Base-by-base conservation (phyloP, 2,888 invertebrate genomes). In the Spisula subtruncata region DNA sequence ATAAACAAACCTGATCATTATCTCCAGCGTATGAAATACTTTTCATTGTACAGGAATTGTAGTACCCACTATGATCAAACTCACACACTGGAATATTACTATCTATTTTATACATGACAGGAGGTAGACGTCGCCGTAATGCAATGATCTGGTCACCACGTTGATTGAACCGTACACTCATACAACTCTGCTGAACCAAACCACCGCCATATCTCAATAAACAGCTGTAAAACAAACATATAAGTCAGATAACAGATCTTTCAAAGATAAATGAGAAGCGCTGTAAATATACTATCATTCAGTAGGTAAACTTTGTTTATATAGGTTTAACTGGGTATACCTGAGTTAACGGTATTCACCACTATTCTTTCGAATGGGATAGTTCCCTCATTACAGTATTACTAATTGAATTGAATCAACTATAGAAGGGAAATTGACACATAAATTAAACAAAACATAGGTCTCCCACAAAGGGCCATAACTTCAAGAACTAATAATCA, bases 41-140 rank as follows among this genome's bases (percentile, higher is more conserved):
- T 97, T 99, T 99, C 98, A 99, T 99, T 0, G 99, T 99, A 96
- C 99, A 99, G 0, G 98, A 98, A 97, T 99, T 99, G 96, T 98
- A 98, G 97, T 99, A 99, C 91, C 98, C 98, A 82, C 98, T 98
- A 96, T 99, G 98, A 96, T 98, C 98, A 97, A 99, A 99, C 96
- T 99, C 98, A 92, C 98, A 98, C 46, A 98, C 97, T 0, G 98
- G 98, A 75, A 97, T 97, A 0, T 98, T 97, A 0, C 98, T 97
- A 92, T 98, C 97, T 0, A 97, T 95, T 97, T 97, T 96, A 96
- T 98, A 99, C 12, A 99, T 97, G 18, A 98, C 98, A 0, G 99
- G 99, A 0, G 98, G 98, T 25, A 98, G 97, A n/a, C 99, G 98
- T 14, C 99, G 98, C 46, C 99, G 97, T 25, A 99, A 97, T 1